Conservation (phyloP, 2,113 vertebrate genomes). For the Mohoua ochrocephala region DNA sequence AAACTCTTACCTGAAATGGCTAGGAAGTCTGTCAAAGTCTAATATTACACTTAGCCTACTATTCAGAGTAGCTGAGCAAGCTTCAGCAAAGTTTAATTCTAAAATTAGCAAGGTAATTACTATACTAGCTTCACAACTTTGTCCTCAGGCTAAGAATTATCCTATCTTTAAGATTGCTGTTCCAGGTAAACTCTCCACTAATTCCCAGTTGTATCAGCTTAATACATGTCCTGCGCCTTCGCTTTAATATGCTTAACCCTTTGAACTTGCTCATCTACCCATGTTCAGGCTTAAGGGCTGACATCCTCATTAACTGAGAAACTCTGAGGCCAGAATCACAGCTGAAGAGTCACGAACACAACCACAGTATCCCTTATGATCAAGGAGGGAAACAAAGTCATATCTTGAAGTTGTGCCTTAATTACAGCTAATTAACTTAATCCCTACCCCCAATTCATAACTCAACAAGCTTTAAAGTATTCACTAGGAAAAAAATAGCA, state of each 20-base stretch:
- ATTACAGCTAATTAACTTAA: background rate
- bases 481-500: background rate
- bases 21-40: background rate
- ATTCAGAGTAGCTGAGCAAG: background rate
- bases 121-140: background rate
- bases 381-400: background rate
- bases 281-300: background rate
- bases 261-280: constrained; percentile 16
- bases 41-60: background rate
- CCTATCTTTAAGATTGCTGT: background rate
- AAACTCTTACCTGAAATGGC: background rate
- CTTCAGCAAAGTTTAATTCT: background rate
- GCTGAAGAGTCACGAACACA: background rate
- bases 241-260: constrained; percentile 23
- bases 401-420: background rate
- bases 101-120: background rate
- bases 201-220: background rate
- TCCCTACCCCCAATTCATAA: background rate
- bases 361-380: background rate
- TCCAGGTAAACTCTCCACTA: constrained; percentile 19
- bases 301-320: background rate
- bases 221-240: background rate
- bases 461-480: background rate
- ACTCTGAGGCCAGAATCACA: background rate
- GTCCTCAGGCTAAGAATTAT: constrained; percentile 6